Base-by-base conservation (phyloP, 53 echinoderm and acorn worm species). In the Henricia sp. region DNA sequence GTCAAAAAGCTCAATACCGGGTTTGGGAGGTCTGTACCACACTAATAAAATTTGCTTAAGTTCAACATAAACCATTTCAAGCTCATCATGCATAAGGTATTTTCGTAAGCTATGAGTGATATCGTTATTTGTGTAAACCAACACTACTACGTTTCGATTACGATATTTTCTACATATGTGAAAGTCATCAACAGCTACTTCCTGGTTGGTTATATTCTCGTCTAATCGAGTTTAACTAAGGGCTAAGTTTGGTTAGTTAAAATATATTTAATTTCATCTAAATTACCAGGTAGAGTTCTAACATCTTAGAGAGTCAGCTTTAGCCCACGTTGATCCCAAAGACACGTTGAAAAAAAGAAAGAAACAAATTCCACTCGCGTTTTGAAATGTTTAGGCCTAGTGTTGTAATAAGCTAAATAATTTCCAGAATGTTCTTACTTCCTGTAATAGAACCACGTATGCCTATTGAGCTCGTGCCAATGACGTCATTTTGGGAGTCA, bases 11-110 rank as follows among this genome's bases (percentile, higher is more conserved):
- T 25, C 58, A 26, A 58, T 58, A 13, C 13, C 29, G 13, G 58
- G 29, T 5, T 58, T 58, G 58, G 58, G 58, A 58, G 58, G 58
- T 27, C 25, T 58, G 58, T 58, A 58, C 58, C 58, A 58, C 29
- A 4, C 29, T 6, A 58, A 30, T 6, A 58, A 26, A 58, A 58
- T 19, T 35, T 65, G 65, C 17, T 35, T 21, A 34, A 65, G 16
- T 65, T 65, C 35, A 65, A 65, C 37, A 21, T 35, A 35, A 2
- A 65, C 1, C 35, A 65, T 34, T 65, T 65, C 65, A 35, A 65
- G 37, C 14, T 36, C 16, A 65, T 36, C 37, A 2, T 36, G 4
- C 65, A 65, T 65, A n/a, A 65, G 65, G 65, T 65, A 14, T 65
- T 65, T 36, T 36, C 37, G 34, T 6, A 65, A 36, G 17, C 16